A percentile compares a stretch with the other conserved stretches of the same genome.
Evolutionary conservation across 2,113 vertebrate species (phyloP).

Genomic region (Eleginops maclovinus): DNA sequence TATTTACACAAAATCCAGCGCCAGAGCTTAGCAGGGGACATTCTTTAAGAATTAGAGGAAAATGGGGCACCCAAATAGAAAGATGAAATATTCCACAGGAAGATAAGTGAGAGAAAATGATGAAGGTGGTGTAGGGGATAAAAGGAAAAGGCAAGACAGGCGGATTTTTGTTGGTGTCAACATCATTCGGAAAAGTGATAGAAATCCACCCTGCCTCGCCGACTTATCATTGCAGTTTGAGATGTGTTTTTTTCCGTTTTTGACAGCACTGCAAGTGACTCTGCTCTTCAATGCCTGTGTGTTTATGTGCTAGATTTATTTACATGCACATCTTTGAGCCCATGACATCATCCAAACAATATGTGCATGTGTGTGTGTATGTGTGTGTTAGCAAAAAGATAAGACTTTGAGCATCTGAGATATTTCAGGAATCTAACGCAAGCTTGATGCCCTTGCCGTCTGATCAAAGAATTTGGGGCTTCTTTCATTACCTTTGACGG

Average conservation of each 20-base stretch:
- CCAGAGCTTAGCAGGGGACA: slow-evolving; percentile 5
- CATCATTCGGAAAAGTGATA: slow-evolving; percentile 61
- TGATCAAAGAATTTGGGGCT: slow-evolving; percentile 76
- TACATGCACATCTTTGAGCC: slow-evolving; percentile 53
- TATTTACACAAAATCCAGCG: slow-evolving; percentile 24
- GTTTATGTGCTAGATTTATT: slow-evolving; percentile 55
- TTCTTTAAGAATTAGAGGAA: slow-evolving; percentile 38
- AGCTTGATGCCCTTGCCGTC: slow-evolving; percentile 68
- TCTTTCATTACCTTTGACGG: slow-evolving; percentile 77
- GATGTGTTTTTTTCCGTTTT: slow-evolving; percentile 60
- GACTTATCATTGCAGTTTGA: slow-evolving; percentile 67
- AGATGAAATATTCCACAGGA: slow-evolving; percentile 38
- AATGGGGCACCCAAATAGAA: slow-evolving; percentile 18
- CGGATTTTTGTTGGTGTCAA: slow-evolving; percentile 64
- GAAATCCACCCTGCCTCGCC: slow-evolving; percentile 58
- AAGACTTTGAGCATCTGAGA: slow-evolving; percentile 68
- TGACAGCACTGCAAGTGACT: slow-evolving; percentile 56
- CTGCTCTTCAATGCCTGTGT: slow-evolving; percentile 35
- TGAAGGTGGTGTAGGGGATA: slow-evolving; percentile 29
- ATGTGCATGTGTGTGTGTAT: slow-evolving; percentile 21
- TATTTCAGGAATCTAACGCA: slow-evolving; percentile 71
- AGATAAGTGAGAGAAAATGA: slow-evolving; percentile 53
- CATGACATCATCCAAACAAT: slow-evolving; percentile 41
- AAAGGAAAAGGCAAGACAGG: slow-evolving; percentile 51
- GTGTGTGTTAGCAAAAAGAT: slow-evolving; percentile 55